phyloP scores from a whole-genome alignment of 1,140 invertebrate genomes.

The Phymastichus coffea region DNA sequence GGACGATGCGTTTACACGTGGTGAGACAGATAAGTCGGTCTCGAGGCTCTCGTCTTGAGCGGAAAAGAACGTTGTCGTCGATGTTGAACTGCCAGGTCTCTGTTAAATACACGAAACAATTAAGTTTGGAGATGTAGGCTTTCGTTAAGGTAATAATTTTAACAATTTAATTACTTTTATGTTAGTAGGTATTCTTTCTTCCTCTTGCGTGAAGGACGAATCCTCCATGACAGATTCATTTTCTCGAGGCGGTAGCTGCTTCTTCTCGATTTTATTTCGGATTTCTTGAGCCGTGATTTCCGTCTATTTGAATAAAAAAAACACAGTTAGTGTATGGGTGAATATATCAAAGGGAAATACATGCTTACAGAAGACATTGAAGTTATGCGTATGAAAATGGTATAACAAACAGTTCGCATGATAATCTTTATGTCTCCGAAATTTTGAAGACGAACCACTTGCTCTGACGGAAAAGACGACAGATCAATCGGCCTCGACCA shows the following conservation, averaged over 20 bases:
- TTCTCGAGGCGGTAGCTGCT: constrained; percentile 27
- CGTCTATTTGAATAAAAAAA: no score
- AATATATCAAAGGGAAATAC: constrained; percentile 5
- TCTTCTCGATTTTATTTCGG: constrained; percentile 50
- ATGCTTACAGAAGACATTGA: no score
- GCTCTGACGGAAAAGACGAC: constrained; percentile 51
- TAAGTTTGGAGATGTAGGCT: no score
- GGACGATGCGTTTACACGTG: constrained; percentile 9
- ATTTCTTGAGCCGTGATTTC: constrained; percentile 74
- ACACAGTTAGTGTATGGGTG: background rate
- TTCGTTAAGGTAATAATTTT: no score
- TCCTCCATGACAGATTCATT: background rate
- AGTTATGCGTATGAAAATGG: constrained; percentile 62
- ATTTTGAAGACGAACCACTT: constrained; percentile 67
- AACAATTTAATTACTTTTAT: no score
- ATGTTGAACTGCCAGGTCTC: constrained; percentile 41
- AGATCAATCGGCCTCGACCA: constrained; percentile 49
- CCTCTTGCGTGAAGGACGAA: no score
- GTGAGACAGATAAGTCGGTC: no score
- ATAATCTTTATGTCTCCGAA: constrained; percentile 72
- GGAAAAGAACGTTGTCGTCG: constrained; percentile 42
- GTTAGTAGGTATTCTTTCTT: no score
- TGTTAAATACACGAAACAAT: constrained; percentile 29
- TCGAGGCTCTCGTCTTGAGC: constrained; percentile 37
- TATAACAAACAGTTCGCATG: constrained; percentile 60